Conservation (phyloP, 2,113 vertebrate species). For the Halichoerus grypus region DNA sequence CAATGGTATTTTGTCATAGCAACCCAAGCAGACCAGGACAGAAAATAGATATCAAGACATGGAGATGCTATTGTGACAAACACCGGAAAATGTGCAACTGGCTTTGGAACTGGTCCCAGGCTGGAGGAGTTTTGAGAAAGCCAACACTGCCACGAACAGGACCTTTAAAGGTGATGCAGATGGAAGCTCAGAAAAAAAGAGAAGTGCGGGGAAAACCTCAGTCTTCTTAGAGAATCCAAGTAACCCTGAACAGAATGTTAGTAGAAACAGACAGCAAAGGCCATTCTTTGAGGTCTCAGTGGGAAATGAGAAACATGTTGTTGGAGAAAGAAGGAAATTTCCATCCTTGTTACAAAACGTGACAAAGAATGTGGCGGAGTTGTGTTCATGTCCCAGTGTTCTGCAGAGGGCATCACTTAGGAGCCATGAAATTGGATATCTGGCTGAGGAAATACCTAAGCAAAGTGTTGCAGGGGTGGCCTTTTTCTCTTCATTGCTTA, state of each 20-base stretch:
- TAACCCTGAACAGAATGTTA: background rate
- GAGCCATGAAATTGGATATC: background rate
- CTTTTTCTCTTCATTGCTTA: background rate
- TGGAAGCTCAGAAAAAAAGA: background rate
- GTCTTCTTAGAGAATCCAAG: background rate
- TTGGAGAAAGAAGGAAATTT: background rate
- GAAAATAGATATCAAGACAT: background rate
- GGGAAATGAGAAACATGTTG: background rate
- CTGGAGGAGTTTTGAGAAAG: background rate
- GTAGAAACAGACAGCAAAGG: no score
- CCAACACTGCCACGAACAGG: background rate
- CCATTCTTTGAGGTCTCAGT: background rate
- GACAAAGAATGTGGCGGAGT: background rate
- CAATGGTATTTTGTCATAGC: background rate
- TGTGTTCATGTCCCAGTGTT: background rate
- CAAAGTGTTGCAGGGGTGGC: background rate
- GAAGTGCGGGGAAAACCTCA: background rate
- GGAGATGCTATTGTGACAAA: background rate
- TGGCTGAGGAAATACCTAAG: background rate
- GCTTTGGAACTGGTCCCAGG: background rate
- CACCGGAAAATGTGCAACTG: background rate
- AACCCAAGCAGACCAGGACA: background rate
- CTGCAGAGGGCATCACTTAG: background rate
- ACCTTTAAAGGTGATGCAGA: background rate
- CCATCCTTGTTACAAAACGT: background rate